Conservation (phyloP, 2,113 vertebrate species). For the Chlorodrepanis virens region DNA sequence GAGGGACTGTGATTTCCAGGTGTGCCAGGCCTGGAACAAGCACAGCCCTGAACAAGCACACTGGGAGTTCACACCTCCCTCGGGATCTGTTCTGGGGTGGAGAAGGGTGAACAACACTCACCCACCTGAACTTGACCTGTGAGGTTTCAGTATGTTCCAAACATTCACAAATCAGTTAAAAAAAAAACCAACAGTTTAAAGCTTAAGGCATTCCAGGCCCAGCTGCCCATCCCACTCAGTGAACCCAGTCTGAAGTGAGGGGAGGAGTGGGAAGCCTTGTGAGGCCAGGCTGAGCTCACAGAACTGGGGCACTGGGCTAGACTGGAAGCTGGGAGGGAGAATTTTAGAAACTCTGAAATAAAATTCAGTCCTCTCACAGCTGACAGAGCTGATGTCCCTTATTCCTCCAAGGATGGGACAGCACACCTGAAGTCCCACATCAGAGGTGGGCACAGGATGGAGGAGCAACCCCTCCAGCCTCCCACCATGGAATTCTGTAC, state of each 20-base stretch:
- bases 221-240: neutral
- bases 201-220: neutral
- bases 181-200: neutral
- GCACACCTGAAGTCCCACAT: neutral
- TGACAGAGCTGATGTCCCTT: neutral
- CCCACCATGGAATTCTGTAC: neutral
- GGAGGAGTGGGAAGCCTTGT: neutral
- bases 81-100: neutral
- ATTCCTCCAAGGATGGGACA: neutral
- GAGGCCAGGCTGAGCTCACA: neutral
- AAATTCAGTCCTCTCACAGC: neutral
- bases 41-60: neutral
- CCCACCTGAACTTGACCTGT: neutral
- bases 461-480: neutral
- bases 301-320: neutral
- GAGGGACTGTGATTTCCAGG: neutral
- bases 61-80: neutral
- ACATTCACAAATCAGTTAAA: neutral
- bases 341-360: neutral
- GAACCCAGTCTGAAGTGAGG: neutral
- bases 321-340: neutral
- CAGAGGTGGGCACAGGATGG: neutral
- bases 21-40: neutral
- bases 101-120: fast-evolving
- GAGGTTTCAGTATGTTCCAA: neutral